Conservation (phyloP, 2,797 vertebrate genomes). For the Danio aesculapii region DNA sequence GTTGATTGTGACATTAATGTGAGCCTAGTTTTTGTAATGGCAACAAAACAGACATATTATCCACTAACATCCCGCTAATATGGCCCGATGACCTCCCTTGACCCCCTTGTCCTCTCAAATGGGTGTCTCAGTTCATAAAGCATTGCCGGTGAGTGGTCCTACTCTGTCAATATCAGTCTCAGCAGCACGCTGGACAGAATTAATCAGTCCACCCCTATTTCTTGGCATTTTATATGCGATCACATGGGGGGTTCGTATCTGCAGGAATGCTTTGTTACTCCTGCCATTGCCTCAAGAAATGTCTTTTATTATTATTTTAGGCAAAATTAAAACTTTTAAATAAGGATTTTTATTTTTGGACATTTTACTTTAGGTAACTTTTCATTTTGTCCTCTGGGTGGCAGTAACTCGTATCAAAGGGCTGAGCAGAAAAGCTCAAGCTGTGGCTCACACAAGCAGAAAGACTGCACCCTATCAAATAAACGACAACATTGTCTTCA, state of each 20-base stretch:
- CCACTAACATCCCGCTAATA: constrained; percentile 2
- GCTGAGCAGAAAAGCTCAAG: not conserved
- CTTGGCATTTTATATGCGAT: not conserved
- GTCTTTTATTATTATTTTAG: not conserved
- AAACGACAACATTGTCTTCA: not conserved
- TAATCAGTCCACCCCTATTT: not conserved
- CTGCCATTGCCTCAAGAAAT: not conserved
- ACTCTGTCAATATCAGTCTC: constrained; percentile 11
- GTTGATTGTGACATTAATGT: too few species aligned
- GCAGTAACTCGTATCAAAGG: constrained; percentile 16
- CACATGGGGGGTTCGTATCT: not conserved
- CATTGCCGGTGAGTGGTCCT: not conserved
- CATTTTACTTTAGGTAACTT: not conserved
- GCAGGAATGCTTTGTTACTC: not conserved
- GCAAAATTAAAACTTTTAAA: not conserved
- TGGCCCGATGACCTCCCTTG: too few species aligned
- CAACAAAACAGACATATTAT: not conserved
- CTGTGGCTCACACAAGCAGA: not conserved
- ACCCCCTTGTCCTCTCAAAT: not conserved
- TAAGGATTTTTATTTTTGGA: not conserved
- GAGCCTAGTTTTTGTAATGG: not conserved
- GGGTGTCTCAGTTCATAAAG: not conserved
- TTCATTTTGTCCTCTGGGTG: constrained; percentile 35
- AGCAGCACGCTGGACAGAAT: not conserved
- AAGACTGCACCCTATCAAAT: not conserved